Evolutionary conservation across 2,888 invertebrate species (phyloP), one percentile per base, ranked within the genome.

Genomic region (Geotrupes spiniger): DNA sequence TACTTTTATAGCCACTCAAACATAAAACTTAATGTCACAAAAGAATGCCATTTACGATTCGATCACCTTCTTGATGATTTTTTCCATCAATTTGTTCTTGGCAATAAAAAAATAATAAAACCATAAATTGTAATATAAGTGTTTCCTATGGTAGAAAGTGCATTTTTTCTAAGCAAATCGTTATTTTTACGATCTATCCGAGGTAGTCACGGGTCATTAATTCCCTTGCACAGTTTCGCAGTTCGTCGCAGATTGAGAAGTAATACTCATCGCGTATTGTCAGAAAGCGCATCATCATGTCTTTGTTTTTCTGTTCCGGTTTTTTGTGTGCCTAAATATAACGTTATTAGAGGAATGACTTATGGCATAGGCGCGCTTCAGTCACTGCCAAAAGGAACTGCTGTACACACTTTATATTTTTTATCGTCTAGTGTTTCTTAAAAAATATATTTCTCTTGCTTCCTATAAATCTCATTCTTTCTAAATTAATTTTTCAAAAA

Each of bases 221-320:
- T 33, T 46, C 15, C 21, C 39, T 31, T 31, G 39, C 33, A 21
- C 44, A 44, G 28, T 44, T 42, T 44, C 44, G 44, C 44, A 44
- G 36, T 37, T 44, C 44, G 44, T 37, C 44, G 37, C 44, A 36
- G 44, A 44, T 36, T 36, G 37, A 44, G 37, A 44, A 46, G 21
- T 17, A 46, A 38, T 31, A 39, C 39, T 39, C 33, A 40, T 40
- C 39, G 28, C 12, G 38, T 38, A 39, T n/a, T 25, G 33, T 15
- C 29, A 29, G 39, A 39, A 28, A 31, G 38, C 29, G 39, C 46
- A 46, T 40, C 26, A 33, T 29, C 17, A 37, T 21, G 16, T 25
- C 33, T 25, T 31, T 31, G 15, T 17, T 12, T 17, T 40, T 36
- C 36, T 36, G n/a, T 40, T 38, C 12, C 14, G 26, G n/a, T 25